Evolutionary conservation across 2,888 invertebrate species (phyloP), one percentile per base, ranked within the genome.

Genomic region (Hesperia comma): DNA sequence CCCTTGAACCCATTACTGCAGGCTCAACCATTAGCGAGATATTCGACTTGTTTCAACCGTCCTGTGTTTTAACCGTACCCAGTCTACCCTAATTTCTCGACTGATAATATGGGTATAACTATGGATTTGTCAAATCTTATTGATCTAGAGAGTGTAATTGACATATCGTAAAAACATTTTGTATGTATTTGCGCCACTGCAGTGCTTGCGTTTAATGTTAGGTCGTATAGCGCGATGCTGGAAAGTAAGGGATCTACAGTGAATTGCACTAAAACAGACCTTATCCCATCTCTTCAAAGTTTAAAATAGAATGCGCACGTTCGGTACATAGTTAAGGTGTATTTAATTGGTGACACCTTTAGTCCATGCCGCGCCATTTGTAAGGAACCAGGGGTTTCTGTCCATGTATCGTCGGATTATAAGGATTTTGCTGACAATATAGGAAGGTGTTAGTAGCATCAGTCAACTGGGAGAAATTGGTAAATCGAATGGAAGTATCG

Each of bases 261-360:
- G 3, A 17, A 2, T 41, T 41, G 12, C 7, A 17, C 43, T 4
- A 46, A 46, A 17, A 7, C n/a, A 46, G 15, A 46, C 43, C 43
- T 46, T 7, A 46, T 7, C 1, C 2, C 2, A 46, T 15, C 17
- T 2, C 8, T 1, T 10, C 21, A 40, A 53, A 41, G 53, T 26
- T 21, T 19, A 40, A 53, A 61, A 53, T 61, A 1, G 15, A 43
- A 26, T 26, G n/a, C 4, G 8, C 6, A 6, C 2, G 3, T 40
- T 53, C 7, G 0, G 37, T 60, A 33, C 19, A 21, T 21, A 53
- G 15, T 61, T 61, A 61, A 61, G 61, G 15, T 61, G 21, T 53
- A 40, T 61, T 61, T 61, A 61, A 61, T 61, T 37, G 61, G 51
- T 61, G 61, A 61, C 60, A 60, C 53, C 61, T 61, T 54, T 41